Evolutionary conservation across 2,113 vertebrate species (phyloP).

Genomic region (Pseudorasbora parva): DNA sequence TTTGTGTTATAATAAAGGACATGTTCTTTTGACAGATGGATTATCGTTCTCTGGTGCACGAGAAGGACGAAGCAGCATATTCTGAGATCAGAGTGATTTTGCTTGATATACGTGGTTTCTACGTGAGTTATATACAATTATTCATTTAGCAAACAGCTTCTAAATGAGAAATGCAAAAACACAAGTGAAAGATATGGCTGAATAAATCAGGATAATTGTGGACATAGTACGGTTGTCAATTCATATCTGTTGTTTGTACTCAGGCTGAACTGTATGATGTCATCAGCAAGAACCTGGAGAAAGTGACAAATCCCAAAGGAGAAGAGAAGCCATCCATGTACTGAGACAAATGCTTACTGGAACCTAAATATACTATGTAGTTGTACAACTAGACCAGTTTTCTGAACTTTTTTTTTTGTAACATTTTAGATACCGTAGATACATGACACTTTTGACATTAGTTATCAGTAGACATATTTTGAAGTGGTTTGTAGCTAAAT

Average conservation of each 20-base stretch:
- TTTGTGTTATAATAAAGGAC: neutral
- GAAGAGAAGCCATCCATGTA: constrained; percentile 92
- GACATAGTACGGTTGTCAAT: neutral
- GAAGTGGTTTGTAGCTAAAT: neutral
- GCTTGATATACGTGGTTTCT: constrained; percentile 85
- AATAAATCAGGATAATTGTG: neutral
- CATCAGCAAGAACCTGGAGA: constrained; percentile 85
- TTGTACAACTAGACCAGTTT: neutral
- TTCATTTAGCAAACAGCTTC: neutral
- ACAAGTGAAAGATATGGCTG: neutral
- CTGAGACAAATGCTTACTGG: constrained; percentile 58
- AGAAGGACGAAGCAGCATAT: constrained; percentile 81
- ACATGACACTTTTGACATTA: too few relatives aligned
- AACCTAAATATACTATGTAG: neutral
- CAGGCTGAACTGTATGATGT: constrained; percentile 89
- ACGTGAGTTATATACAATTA: constrained; percentile 73
- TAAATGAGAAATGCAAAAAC: neutral
- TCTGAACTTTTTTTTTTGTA: too few relatives aligned
- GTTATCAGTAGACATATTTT: neutral
- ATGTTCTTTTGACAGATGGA: constrained; percentile 83
- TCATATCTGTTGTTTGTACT: neutral
- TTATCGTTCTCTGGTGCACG: constrained; percentile 85
- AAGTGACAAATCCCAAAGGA: constrained; percentile 90
- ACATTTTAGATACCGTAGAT: neutral
- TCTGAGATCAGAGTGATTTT: constrained; percentile 79